These are phyloP conservation scores for Geotrypetes seraphini DNA, from an alignment of 2,797 vertebrate genomes.

Conservation along the genomic window DNA sequence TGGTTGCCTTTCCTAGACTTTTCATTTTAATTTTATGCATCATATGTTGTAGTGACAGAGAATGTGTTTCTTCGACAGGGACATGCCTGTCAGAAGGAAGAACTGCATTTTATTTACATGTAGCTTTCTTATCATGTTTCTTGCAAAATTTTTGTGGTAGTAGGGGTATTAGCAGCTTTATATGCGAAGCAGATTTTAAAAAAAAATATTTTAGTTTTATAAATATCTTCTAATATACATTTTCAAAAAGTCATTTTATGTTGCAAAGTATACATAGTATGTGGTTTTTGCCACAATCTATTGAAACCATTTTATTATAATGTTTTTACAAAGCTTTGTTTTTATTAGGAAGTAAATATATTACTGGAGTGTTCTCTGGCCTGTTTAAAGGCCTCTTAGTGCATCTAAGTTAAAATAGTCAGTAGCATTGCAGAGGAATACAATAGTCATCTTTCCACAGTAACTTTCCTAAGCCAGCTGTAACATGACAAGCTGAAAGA, in stretches of 20 bases:
- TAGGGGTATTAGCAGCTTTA: constrained; percentile 20
- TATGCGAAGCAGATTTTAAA: no score
- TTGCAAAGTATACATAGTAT: constrained; percentile 32
- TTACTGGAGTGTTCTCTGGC: constrained; percentile 59
- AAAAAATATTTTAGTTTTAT: constrained; percentile 33
- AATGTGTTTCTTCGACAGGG: constrained; percentile 24
- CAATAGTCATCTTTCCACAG: constrained; percentile 23
- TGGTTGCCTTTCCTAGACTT: constrained; percentile 22
- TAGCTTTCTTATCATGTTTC: constrained; percentile 22
- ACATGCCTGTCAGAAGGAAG: constrained; percentile 2
- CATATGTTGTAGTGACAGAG: constrained; percentile 33
- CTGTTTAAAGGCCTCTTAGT: constrained; percentile 62
- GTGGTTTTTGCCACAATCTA: constrained; percentile 42
- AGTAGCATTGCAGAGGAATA: constrained; percentile 36
- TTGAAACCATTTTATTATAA: constrained; percentile 46
- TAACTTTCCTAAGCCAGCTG: constrained; percentile 15
- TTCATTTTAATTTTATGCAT: constrained; percentile 40
- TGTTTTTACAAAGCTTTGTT: constrained; percentile 40
- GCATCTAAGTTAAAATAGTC: constrained; percentile 54
- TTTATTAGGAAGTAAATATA: constrained; percentile 49
- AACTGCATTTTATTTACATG: constrained; percentile 17
- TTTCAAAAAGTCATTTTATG: constrained; percentile 45
- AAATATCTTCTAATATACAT: constrained; percentile 41
- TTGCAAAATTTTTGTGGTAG: constrained; percentile 17
- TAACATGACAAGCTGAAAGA: no score